Evolutionary conservation across 2,888 invertebrate species (phyloP), one percentile per base, ranked within the genome.

Genomic region (Andrena minutula): DNA sequence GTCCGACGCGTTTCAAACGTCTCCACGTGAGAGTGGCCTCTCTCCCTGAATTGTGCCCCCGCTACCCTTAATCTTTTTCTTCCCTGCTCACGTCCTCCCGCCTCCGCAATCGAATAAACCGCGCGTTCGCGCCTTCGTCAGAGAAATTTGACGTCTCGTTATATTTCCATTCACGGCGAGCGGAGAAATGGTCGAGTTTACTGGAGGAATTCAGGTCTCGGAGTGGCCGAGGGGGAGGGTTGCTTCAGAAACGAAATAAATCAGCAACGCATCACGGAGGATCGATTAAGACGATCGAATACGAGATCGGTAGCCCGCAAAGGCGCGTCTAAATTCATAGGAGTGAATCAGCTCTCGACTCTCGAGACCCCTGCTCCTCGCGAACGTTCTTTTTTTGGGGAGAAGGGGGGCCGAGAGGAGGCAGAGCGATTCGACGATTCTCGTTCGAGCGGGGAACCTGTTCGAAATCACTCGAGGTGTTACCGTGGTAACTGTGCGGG

Each of bases 401-500:
- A 47, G 30, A 20, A 58, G 70, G 53, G 65, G 58, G 64, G 58
- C 53, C 41, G 16, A 41, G 41, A 56, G 23, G 70, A 58, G 61
- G 49, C 63, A 56, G 56, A 23, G 23, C 23, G 78, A 75, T 72
- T 41, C 78, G 65, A 69, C 69, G 86, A 83, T 88, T 78, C 65
- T 61, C 80, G 75, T 69, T 83, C 61, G 73, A 73, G 72, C 73
- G 32, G 73, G 69, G 81, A 84, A 85, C 82, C 85, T 75, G 82
- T 85, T 83, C 75, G 85, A 83, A 76, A 76, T 80, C 79, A 71
- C 77, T 81, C 78, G 83, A 87, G 85, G 85, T 84, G 91, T 91
- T 89, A 89, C 91, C 91, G 84, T 90, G 89, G 90, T 89, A 91
- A 92, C 92, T 88, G 86, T 78, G 86, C 87, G 79, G 77, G 85